Evolutionary conservation across 1,140 invertebrate genomes (phyloP), one percentile per base, ranked within the genome.

Genomic region (Octopus sinensis): DNA sequence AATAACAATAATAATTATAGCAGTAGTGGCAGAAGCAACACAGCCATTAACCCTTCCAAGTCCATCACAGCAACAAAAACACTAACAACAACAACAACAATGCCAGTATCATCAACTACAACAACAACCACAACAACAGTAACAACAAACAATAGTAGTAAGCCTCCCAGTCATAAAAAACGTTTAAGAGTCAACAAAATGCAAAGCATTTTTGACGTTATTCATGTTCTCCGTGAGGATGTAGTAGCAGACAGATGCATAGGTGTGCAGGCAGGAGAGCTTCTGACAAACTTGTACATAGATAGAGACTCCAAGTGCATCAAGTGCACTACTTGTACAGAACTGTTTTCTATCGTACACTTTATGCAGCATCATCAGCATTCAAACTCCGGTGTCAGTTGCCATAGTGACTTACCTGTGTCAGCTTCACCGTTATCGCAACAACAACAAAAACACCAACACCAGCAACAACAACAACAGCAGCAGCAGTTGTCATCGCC

Each of bases 361-460:
- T 90, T 90, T 76, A 77, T 88, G 53, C 79, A 78, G 75, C 89
- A 90, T 82, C 89, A 90, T 82, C 84, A 87, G 51, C 89, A 90
- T 81, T 85, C 13, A 17, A 53, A 68, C 56, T n/a, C 68, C 6
- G 30, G 30, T 23, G 30, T 23, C 7, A 73, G 30, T 23, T n/a
- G 68, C 68, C 30, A 43, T 43, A 43, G 30, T 43, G 30, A 43
- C 30, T 43, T 43, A 43, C 30, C 30, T 43, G 1, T 43, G 30
- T 43, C 30, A 43, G 30, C 30, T 43, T 43, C 30, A 43, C 30
- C 30, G 30, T 43, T 43, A 43, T 43, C 30, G 30, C 30, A 43
- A 43, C 30, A 43, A 43, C 30, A 43, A 43, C 30, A 43, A 43
- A 1, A 43, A 43, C 30, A 43, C 68, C 6, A 73, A 73, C 68